Evolutionary conservation across 1,140 invertebrate genomes (phyloP), one percentile per base, ranked within the genome.

Genomic region (Cotesia glomerata): DNA sequence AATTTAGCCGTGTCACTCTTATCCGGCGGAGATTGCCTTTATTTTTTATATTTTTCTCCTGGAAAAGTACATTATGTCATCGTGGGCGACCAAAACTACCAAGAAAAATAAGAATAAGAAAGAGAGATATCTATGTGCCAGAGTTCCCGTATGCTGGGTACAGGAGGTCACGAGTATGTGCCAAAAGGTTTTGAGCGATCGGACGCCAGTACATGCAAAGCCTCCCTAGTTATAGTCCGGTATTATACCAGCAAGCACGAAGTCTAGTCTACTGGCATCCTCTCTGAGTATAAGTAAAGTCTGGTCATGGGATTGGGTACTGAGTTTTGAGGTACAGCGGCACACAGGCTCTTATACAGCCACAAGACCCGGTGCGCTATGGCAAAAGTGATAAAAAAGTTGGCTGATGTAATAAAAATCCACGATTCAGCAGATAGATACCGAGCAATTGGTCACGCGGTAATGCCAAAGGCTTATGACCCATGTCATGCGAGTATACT

Each of bases 151-250:
- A 5, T 54, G 32, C 1, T 62, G 9, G n/a, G 35, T 59, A 45
- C 59, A 69, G 36, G 67, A 45, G 67, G 58, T 61, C 67, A n/a
- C n/a, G 35, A 59, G 35, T 61, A 61, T 59, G 67, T 69, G 67
- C 67, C 67, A 69, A 69, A 69, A 69, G 35, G 61, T 63, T 71
- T 71, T 71, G 69, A 71, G 49, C 69, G 45, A 71, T 71, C 51
- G 69, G 62, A 39, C 59, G 39, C 14, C 39, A 35, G 35, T n/a
- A 54, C 16, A 54, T 16, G 52, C n/a, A n/a, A n/a, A n/a, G n/a
- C n/a, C n/a, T n/a, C 16, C 52, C n/a, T 54, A 16, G 52, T 45
- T 45, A 45, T 7, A 45, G 39, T 45, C 39, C 39, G 39, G 36
- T 11, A 45, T 45, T 11, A 45, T 45, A 8, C 39, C 39, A 11